Evolutionary conservation across 2,113 vertebrate genomes (phyloP).

Genomic region (Oceanodroma tethys): DNA sequence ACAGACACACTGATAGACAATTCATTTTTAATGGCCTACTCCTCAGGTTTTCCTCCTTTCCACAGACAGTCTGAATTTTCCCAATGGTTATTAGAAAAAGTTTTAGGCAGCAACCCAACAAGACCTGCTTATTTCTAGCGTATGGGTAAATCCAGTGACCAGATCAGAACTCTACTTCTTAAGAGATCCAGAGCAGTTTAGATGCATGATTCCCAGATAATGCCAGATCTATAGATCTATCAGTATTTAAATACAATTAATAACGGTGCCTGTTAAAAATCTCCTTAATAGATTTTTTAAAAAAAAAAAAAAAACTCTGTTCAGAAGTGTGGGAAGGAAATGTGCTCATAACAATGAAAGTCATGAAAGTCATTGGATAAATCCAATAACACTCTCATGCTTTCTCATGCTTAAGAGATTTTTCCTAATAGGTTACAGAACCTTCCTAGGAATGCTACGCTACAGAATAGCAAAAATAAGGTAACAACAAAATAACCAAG

Average conservation of each 20-base stretch:
- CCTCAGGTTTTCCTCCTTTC: neutral
- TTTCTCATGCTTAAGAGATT: neutral
- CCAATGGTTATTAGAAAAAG: neutral
- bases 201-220: neutral
- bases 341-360: neutral
- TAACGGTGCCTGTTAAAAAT: neutral
- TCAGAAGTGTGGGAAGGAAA: neutral
- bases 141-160: neutral
- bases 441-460: neutral
- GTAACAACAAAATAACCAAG: neutral
- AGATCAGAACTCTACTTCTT: neutral
- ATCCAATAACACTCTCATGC: neutral
- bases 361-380: neutral
- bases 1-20: neutral
- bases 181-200: neutral
- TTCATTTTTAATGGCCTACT: neutral
- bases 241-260: neutral
- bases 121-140: neutral
- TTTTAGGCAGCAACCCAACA: neutral
- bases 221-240: too few species aligned
- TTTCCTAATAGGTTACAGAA: neutral
- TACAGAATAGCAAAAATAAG: neutral
- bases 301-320: neutral
- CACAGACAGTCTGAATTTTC: neutral
- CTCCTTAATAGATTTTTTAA: neutral